Evolutionary conservation across 2,113 vertebrate genomes (phyloP), one percentile per base, ranked within the genome.

Genomic region (Oryzias woworae): DNA sequence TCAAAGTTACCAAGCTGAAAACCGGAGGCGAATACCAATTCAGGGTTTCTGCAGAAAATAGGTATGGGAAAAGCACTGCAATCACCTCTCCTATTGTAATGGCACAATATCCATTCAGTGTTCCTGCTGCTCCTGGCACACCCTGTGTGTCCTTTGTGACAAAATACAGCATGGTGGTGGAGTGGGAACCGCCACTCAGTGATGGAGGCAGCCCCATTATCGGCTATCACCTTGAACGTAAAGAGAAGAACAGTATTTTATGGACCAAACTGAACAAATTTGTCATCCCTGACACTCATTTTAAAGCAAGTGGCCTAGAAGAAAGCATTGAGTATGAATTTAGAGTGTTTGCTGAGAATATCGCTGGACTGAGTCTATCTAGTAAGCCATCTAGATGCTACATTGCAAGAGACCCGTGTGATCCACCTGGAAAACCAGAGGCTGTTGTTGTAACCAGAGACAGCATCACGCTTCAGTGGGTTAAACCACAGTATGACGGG

Each of bases 311-410:
- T 3, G 94, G 94, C 7, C 93, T 99, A 69, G 96, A 96, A 70
- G 95, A 98, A 85, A 95, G 97, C 54, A 95, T 99, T 80, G 94
- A 96, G 62, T 99, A 99, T 83, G 97, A 98, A 88, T 99, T 96
- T 85, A 94, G 90, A 91, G 96, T 95, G 61, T 96, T 92, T 90
- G 96, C 96, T 71, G 96, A 98, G 88, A 99, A 99, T 68, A 93
- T 96, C 62, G 97, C 96, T 87, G 97, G 97, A 66, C 86, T 94
- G 55, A 95, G 97, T 67, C 92, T 94, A 83, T 69, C 93, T 52
- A 98, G 96, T 85, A 97, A 96, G 91, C 87, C 94, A 68, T 99
- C 97, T 26, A 95, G 96, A 81, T 87, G 92, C 46, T 95, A 92
- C 84, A 92, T 96, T 75, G 97, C 97, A 47, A 93, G 94, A 84